phyloP scores from a whole-genome alignment of 2,888 invertebrate genomes.

The Acanthosepion pharaonis region DNA sequence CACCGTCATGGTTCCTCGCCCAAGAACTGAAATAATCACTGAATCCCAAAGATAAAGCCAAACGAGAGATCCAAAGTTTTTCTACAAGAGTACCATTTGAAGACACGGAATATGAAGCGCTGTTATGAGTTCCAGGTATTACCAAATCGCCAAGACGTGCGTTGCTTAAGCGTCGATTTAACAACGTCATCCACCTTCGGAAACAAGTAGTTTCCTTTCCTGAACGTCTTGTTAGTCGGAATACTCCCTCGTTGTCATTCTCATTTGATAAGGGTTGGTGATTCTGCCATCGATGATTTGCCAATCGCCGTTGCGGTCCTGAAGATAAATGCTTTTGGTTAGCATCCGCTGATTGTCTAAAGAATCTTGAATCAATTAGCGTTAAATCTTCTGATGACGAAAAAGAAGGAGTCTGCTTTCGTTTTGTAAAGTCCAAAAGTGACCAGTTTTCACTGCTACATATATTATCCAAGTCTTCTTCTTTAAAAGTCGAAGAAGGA shows the following conservation, averaged over 20 bases:
- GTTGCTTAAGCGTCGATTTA: not conserved
- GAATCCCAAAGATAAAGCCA: slow-evolving; percentile 39
- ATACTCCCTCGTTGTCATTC: not conserved
- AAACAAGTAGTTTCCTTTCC: slow-evolving; percentile 6
- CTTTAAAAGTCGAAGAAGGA: not conserved
- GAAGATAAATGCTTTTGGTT: not conserved
- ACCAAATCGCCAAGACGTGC: slow-evolving; percentile 38
- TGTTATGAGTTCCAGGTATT: slow-evolving; percentile 45
- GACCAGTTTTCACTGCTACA: slow-evolving; percentile 41
- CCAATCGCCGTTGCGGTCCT: not conserved
- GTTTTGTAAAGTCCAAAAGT: slow-evolving; percentile 35
- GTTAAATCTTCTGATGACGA: not conserved
- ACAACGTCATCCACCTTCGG: slow-evolving; percentile 42
- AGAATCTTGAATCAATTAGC: not conserved
- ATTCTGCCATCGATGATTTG: not conserved
- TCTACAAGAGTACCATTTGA: slow-evolving; percentile 39
- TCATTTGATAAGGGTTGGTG: too few relatives aligned
- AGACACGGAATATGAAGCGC: slow-evolving; percentile 43
- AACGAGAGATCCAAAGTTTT: not conserved
- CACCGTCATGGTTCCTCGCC: slow-evolving; percentile 41
- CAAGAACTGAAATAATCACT: slow-evolving; percentile 41
- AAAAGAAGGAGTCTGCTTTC: not conserved
- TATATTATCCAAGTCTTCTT: slow-evolving; percentile 33
- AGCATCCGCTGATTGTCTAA: not conserved
- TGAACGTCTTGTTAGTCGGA: not conserved